Evolutionary conservation across 2,797 vertebrate species (phyloP).

Genomic region (Rhodeus uyekii): DNA sequence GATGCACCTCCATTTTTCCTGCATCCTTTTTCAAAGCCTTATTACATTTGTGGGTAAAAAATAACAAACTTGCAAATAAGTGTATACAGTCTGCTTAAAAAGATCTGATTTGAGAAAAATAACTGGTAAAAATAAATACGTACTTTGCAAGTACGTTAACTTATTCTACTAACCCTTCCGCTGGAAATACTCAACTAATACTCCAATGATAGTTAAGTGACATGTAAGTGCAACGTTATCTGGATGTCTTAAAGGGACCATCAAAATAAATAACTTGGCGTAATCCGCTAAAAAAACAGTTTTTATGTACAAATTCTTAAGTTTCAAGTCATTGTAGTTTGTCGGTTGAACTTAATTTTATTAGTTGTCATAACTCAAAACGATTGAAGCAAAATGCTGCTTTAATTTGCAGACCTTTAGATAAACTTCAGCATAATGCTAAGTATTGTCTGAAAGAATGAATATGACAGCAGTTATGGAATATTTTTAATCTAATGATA

Average conservation of each 20-base stretch:
- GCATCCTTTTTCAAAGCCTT: background rate
- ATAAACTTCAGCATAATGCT: background rate
- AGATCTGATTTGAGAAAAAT: background rate
- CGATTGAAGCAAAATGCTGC: background rate
- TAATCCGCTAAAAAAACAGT: too few species aligned
- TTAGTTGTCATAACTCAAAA: background rate
- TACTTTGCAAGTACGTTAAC: background rate
- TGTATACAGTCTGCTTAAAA: background rate
- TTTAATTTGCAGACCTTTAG: background rate
- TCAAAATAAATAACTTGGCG: background rate
- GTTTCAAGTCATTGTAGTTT: background rate
- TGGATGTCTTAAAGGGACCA: background rate
- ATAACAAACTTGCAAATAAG: background rate
- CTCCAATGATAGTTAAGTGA: background rate
- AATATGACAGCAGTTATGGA: background rate
- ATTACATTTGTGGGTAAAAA: background rate
- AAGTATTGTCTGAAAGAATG: slow-evolving; percentile 1
- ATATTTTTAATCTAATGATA: slow-evolving; percentile 4
- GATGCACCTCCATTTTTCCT: background rate
- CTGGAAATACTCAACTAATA: background rate
- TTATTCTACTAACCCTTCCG: background rate
- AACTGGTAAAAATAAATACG: too few species aligned
- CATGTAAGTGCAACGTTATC: background rate
- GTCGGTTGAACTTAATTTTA: too few species aligned
- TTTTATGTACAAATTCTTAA: too few species aligned